Evolutionary conservation across 2,797 vertebrate species (phyloP).

Genomic region (Poecilia wingei): DNA sequence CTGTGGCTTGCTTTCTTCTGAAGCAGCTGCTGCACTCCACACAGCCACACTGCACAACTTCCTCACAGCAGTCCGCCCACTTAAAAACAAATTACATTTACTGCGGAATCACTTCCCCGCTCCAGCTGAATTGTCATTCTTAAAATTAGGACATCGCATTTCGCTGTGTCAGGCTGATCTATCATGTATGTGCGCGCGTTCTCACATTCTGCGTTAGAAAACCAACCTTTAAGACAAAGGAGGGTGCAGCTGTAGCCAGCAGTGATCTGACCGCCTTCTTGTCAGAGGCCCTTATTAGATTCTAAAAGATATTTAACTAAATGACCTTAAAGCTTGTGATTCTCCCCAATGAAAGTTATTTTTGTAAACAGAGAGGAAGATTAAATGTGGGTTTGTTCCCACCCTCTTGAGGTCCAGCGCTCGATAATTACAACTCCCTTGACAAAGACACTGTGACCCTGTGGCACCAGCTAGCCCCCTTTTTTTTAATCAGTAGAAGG

Average conservation of each 20-base stretch:
- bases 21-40: constrained; percentile 56
- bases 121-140: constrained; percentile 13
- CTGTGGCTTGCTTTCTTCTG: constrained; percentile 46
- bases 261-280: constrained; percentile 36
- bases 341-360: constrained; percentile 60
- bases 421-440: constrained; percentile 72
- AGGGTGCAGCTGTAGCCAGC: constrained; percentile 28
- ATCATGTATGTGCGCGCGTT: constrained; percentile 8
- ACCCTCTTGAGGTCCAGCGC: constrained; percentile 52
- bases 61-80: constrained; percentile 20
- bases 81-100: constrained; percentile 41
- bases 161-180: constrained; percentile 11
- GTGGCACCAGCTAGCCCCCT: constrained; percentile 58
- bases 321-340: constrained; percentile 58
- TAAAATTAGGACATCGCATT: constrained; percentile 21
- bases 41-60: constrained; percentile 32
- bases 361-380: constrained; percentile 50
- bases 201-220: constrained; percentile 31
- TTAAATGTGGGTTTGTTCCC: constrained; percentile 64
- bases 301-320: constrained; percentile 52
- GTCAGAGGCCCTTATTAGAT: constrained; percentile 48
- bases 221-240: constrained; percentile 25
- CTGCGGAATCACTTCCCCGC: constrained; percentile 6
- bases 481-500: constrained; percentile 67
- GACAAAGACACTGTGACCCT: constrained; percentile 70